Evolutionary conservation across 2,888 invertebrate genomes (phyloP).

Genomic region (Leptopilina drosophilae): DNA sequence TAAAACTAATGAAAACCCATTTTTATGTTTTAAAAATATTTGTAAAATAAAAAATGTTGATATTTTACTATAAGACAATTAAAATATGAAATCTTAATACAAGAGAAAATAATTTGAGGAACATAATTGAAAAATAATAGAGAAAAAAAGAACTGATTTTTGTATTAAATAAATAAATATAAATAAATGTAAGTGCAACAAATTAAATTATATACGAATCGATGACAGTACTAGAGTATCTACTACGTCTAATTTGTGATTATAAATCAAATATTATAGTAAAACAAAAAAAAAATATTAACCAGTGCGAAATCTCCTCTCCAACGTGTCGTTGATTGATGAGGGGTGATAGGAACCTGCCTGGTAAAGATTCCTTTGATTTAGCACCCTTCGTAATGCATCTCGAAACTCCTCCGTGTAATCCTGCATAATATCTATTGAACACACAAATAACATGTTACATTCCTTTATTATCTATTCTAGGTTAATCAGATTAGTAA

Average conservation of each 20-base stretch:
- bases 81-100: no score
- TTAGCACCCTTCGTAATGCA: constrained; percentile 94
- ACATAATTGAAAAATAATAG: no score
- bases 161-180: no score
- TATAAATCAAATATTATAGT: background rate
- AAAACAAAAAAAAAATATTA: constrained; percentile 77
- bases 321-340: constrained; percentile 97
- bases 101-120: no score
- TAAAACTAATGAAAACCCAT: no score
- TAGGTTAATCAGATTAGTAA: background rate
- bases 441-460: constrained; percentile 77
- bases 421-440: constrained; percentile 84
- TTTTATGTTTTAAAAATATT: no score
- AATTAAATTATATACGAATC: no score
- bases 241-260: background rate
- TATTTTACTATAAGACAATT: no score
- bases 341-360: constrained; percentile 94
- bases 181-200: no score
- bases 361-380: constrained; percentile 94
- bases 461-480: constrained; percentile 71
- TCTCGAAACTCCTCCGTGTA: constrained; percentile 98
- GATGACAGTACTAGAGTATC: no score
- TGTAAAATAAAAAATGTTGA: no score
- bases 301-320: constrained; percentile 96
- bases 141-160: no score